Evolutionary conservation across 1,140 invertebrate genomes (phyloP), one percentile per base, ranked within the genome.

Genomic region (Pomacea maculata): DNA sequence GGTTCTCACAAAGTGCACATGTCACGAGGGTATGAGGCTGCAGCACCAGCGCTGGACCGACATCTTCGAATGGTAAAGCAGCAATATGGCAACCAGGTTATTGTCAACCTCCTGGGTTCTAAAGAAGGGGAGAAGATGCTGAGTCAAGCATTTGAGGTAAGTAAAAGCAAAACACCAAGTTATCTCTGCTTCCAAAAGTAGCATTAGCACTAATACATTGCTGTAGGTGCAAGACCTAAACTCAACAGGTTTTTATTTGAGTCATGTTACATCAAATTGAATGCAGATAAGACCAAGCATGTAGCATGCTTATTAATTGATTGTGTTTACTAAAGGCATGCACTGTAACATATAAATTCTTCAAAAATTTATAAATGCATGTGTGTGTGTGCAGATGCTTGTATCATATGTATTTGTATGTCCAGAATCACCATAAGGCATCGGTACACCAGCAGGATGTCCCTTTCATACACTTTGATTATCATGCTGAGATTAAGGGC

Each of bases 1-100:
- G 99, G 99, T 0, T 98, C 98, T 12, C 99, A 99, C 90, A 99
- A 99, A 93, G 97, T 99, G 0, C 96, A 97, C 92, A 95, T 99
- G 92, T 99, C 97, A 0, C 93, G 98, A 74, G 97, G 98, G 1
- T 96, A 96, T 89, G 97, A 99, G 92, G 94, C 96, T 9, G 97
- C 97, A 14, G 94, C 95, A 10, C 95, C 97, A 78, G 97, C 97
- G 14, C 98, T 98, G 91, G 95, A 98, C 85, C 94, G 96, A 75
- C 98, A 99, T 92, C 94, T 99, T 87, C 92, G 93, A 21, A 94
- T 95, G 88, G 94, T 99, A 82, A 95, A 97, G 89, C 93, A 96
- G 85, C 94, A 96, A 63, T 99, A 99, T 92, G 97, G 97, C 0
- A 94, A 96, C 82, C 95, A 98, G 88, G 94, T 95, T 17, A 95